These are phyloP conservation scores for Gopherus evgoodei DNA, from an alignment of 2,113 vertebrate species.

Conservation along the genomic window DNA sequence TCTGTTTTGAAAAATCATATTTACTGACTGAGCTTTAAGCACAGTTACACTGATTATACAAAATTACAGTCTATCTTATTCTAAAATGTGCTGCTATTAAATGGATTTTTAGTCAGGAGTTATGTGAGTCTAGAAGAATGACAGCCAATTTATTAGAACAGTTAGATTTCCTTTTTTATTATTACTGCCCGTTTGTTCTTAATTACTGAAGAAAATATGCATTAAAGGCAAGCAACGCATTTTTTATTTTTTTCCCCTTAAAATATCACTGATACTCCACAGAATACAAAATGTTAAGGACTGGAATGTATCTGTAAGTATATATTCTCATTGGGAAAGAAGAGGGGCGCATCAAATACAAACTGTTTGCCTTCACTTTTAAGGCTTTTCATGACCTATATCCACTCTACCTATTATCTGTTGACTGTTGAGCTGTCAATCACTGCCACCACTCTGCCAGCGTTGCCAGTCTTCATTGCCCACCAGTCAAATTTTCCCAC, in stretches of 20 bases:
- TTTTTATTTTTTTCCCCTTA: background rate
- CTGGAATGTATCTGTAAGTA: background rate
- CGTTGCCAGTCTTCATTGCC: background rate
- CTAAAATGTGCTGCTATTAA: background rate
- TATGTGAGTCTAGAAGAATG: conserved; percentile 30
- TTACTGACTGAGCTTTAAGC: conserved; percentile 56
- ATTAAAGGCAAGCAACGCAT: background rate
- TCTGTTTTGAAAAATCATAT: conserved; percentile 49
- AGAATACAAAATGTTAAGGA: background rate
- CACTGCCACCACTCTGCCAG: background rate
- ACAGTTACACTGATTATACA: conserved; percentile 56
- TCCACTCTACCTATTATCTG: background rate
- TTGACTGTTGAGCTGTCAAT: background rate
- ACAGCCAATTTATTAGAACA: conserved; percentile 24
- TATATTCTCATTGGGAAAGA: background rate
- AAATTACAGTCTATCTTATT: conserved; percentile 48
- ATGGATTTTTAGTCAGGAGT: conserved; percentile 55
- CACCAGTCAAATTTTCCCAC: background rate
- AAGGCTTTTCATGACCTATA: background rate
- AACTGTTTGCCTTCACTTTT: background rate
- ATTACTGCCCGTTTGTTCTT: conserved; percentile 15
- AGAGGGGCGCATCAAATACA: background rate
- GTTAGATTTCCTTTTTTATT: conserved; percentile 30
- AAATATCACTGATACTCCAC: background rate
- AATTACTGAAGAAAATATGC: conserved; percentile 43